phyloP scores from a whole-genome alignment of 2,888 invertebrate species.

The Peribatodes rhomboidaria region DNA sequence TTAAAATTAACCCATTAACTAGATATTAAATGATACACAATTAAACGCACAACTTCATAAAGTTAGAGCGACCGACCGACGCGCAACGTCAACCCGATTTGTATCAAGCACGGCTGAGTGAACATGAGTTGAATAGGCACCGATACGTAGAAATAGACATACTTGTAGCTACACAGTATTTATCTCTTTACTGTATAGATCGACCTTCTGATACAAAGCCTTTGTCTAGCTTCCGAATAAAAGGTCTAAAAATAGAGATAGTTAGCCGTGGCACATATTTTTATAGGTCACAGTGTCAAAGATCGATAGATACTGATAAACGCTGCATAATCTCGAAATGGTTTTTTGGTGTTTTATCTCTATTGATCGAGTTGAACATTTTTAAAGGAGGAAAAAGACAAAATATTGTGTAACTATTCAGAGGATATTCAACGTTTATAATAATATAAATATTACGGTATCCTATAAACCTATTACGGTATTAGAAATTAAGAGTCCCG shows the following conservation, averaged over 20 bases:
- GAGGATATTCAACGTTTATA: too few species aligned
- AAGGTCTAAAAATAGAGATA: constrained; percentile 19
- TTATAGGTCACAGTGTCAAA: background rate
- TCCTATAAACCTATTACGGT: too few species aligned
- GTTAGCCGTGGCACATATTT: constrained; percentile 2
- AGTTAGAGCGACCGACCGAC: too few species aligned
- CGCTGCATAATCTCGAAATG: background rate
- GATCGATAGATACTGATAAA: background rate
- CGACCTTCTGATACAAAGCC: constrained; percentile 23
- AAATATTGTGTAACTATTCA: too few species aligned
- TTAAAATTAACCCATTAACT: background rate
- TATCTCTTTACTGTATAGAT: constrained; percentile 29
- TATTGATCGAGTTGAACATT: too few species aligned
- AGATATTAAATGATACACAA: background rate
- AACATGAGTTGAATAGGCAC: constrained; percentile 20
- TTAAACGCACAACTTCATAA: background rate
- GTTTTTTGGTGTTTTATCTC: background rate
- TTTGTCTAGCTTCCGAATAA: constrained; percentile 27
- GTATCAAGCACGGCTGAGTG: constrained; percentile 29
- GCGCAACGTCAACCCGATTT: constrained; percentile 7
- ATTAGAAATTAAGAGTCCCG: too few species aligned
- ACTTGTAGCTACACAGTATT: constrained; percentile 26
- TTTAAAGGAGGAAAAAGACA: too few species aligned
- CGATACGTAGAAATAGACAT: constrained; percentile 27
- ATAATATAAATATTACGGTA: too few species aligned